A percentile compares a stretch with the other conserved stretches of the same genome.
phyloP scores from a whole-genome alignment of 2,113 vertebrate genomes.

The Eurypyga helias region DNA sequence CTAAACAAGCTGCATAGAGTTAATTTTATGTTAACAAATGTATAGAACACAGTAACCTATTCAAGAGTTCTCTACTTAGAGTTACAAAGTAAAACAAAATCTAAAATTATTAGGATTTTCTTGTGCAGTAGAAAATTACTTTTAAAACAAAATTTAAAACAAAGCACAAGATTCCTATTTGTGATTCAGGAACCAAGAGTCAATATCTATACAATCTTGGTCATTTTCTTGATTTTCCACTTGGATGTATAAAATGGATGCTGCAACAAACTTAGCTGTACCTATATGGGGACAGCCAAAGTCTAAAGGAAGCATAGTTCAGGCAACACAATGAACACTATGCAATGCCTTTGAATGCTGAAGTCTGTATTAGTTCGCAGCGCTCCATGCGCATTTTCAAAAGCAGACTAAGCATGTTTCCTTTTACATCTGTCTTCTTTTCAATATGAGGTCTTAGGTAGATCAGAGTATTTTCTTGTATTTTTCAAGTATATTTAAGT shows the following conservation, averaged over 20 bases:
- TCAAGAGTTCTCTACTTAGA: neutral
- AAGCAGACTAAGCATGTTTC: neutral
- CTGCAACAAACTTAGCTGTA: neutral
- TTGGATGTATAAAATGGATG: neutral
- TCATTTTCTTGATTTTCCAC: neutral
- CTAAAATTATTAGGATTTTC: neutral
- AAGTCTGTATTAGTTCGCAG: neutral
- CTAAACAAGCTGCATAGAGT: neutral
- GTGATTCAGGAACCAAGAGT: neutral
- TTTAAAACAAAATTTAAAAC: neutral
- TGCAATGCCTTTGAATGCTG: rapidly evolving
- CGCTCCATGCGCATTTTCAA: neutral
- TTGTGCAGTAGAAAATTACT: neutral
- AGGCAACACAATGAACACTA: neutral
- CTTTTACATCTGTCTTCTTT: neutral
- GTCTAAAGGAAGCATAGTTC: neutral
- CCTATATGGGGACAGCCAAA: neutral
- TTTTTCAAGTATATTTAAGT: no score
- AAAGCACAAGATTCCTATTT: neutral
- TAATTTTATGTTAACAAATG: neutral
- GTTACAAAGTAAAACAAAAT: neutral
- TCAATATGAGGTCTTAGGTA: neutral
- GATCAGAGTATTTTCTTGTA: neutral
- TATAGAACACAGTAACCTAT: neutral
- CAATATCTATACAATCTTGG: neutral